Conservation (phyloP, 2,113 vertebrate species). For the Accipiter cooperii region DNA sequence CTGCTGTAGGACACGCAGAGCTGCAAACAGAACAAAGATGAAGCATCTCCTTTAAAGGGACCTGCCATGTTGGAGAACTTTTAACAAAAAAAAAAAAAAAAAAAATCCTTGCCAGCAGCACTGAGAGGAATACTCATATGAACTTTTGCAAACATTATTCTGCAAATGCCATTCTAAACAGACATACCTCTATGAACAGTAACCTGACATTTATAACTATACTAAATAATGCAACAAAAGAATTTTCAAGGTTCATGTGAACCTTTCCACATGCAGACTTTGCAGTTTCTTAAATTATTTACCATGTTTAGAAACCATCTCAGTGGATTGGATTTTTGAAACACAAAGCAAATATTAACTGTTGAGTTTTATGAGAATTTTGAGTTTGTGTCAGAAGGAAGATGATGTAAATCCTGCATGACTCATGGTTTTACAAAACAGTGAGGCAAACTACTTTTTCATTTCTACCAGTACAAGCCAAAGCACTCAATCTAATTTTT, state of each 20-base stretch:
- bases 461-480: not conserved
- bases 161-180: constrained; percentile 64
- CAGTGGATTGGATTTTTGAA: constrained; percentile 37
- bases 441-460: not conserved
- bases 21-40: not conserved
- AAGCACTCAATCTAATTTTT: not conserved
- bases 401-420: not conserved
- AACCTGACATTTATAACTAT: constrained; percentile 71
- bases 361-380: not conserved
- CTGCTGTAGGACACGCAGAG: not conserved
- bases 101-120: not conserved
- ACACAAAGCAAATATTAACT: constrained; percentile 34
- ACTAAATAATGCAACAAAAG: constrained; percentile 75
- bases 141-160: constrained; percentile 66
- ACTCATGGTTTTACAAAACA: not conserved
- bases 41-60: not conserved
- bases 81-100: not conserved
- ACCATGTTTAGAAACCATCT: constrained; percentile 50
- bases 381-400: not conserved
- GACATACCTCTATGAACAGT: constrained; percentile 28
- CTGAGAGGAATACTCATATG: constrained; percentile 27
- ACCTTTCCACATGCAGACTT: constrained; percentile 52
- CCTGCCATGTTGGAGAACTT: not conserved
- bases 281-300: constrained; percentile 67
- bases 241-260: constrained; percentile 61